Base-by-base conservation (phyloP, 2,888 invertebrate species). In the Ypsolopha sequella region DNA sequence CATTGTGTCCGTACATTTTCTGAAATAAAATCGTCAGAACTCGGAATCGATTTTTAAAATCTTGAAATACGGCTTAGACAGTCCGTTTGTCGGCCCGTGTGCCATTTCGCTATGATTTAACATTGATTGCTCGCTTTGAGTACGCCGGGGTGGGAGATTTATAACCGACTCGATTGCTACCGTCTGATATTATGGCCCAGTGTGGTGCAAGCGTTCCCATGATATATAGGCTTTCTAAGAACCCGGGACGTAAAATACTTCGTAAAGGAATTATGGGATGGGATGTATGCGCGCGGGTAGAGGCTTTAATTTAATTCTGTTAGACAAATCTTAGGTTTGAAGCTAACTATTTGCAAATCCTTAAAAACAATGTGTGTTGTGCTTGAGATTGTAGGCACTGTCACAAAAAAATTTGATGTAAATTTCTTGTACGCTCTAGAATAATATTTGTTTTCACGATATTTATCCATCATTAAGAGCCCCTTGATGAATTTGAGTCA, bases 51-150 rank as follows among this genome's bases (percentile, higher is more conserved):
- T 69, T 72, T 78, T 73, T 72, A 67, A 56, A 61, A 62, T 63
- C 60, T 64, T 60, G 51, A 59, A 58, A 59, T 54, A 54, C 51
- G 55, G 55, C 53, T 48, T 48, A 48, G n/a, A 33, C n/a, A 34
- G 33, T 51, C 9, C 36, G 45, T 45, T 45, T 53, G 48, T 41
- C 47, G 41, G 49, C 11, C n/a, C 24, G 68, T 68, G 64, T 75
- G 76, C 74, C 75, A 72, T 64, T 70, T 67, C 65, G 66, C 75
- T 75, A 73, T 76, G 76, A 79, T 80, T 79, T 76, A 77, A 75
- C 75, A 75, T 76, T 79, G 80, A 81, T 81, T 79, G 73, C 64
- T 54, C 71, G 64, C 74, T 80, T 81, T 80, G 77, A 78, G 65
- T 49, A 53, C 55, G 53, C 55, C 78, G 74, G 76, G 68, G 59